A percentile compares a stretch with the other conserved stretches of the same genome.
phyloP scores from a whole-genome alignment of 2,797 vertebrate genomes.

The Phrynocephalus vlangalii region DNA sequence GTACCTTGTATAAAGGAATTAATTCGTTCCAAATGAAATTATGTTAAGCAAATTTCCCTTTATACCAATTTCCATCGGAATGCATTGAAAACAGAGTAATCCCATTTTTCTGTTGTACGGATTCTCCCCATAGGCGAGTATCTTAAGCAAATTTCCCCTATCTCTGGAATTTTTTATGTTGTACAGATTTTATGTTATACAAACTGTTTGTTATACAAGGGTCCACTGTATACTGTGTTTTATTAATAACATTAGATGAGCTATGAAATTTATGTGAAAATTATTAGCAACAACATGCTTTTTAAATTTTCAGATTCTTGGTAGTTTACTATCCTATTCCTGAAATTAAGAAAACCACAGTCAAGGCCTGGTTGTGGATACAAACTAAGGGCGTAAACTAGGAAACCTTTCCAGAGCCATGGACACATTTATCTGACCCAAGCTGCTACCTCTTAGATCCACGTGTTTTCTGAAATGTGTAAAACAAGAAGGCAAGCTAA shows the following conservation, averaged over 20 bases:
- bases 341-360: background rate
- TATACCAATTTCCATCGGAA: no score
- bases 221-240: background rate
- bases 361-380: no score
- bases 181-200: no score
- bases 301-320: background rate
- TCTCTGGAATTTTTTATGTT: no score
- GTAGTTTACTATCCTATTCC: background rate
- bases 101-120: no score
- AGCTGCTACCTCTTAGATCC: background rate
- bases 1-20: no score
- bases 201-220: no score
- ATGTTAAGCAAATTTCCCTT: no score
- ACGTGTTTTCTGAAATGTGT: background rate
- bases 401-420: background rate
- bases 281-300: background rate
- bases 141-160: no score
- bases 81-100: no score
- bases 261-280: background rate
- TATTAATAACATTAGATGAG: constrained; percentile 7
- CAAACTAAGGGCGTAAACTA: background rate
- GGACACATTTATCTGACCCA: background rate
- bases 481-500: background rate
- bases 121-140: no score
- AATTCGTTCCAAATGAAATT: no score